Percentiles rank a stretch among this genome's conserved stretches.
Conservation (phyloP, 2,797 vertebrate genomes). For the Tokudaia tokunoshimensis region DNA sequence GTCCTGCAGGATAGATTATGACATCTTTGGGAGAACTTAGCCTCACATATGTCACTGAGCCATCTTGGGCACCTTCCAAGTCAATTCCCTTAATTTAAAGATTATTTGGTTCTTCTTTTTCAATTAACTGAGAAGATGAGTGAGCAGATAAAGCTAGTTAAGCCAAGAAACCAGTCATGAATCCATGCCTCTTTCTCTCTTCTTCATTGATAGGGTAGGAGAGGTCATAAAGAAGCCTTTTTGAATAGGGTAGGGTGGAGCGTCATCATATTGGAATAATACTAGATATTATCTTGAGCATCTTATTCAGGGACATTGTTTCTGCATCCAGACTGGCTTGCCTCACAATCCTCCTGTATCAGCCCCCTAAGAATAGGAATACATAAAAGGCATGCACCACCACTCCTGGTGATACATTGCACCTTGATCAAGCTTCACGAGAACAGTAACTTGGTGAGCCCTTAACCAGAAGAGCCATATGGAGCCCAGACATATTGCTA, state of each 20-base stretch:
- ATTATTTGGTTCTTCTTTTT: background rate
- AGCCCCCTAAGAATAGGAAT: background rate
- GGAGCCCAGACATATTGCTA: background rate
- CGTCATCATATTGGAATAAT: background rate
- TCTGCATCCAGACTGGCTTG: background rate
- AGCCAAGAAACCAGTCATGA: background rate
- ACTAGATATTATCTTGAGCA: background rate
- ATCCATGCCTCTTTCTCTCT: background rate
- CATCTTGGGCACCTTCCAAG: background rate
- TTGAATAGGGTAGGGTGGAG: background rate
- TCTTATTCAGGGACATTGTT: too few relatives aligned
- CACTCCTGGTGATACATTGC: too few relatives aligned
- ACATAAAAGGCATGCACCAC: background rate
- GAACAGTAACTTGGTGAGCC: background rate
- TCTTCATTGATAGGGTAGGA: background rate
- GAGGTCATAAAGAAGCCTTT: background rate
- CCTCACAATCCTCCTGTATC: background rate
- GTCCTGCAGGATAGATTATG: background rate
- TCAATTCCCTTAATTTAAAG: background rate
- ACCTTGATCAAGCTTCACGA: background rate
- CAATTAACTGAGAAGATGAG: background rate
- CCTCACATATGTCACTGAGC: background rate
- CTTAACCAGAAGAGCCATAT: background rate
- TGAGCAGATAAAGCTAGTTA: background rate
- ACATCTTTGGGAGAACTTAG: background rate